Percentiles rank a stretch among this genome's conserved stretches.
phyloP scores from a whole-genome alignment of 2,113 vertebrate species.

The Oncorhynchus masou region DNA sequence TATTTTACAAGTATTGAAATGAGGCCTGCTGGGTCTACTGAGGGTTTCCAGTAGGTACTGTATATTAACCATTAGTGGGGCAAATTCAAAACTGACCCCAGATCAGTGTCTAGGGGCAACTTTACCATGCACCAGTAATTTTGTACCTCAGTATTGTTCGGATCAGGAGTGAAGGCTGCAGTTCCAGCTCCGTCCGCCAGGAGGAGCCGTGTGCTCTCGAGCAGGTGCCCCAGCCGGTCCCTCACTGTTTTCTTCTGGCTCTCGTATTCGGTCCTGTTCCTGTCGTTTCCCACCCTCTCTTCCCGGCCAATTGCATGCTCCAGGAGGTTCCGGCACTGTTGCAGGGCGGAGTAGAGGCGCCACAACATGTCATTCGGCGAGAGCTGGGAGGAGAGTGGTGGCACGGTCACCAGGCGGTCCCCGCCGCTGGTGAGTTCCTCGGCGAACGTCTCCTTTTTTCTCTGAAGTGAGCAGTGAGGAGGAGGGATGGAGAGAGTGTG shows the following conservation, averaged over 20 bases:
- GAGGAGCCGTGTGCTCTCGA: constrained; percentile 54
- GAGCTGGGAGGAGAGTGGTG: constrained; percentile 59
- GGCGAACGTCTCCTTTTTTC: constrained; percentile 54
- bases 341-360: constrained; percentile 66
- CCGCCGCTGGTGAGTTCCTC: constrained; percentile 27
- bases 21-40: too few species aligned
- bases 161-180: constrained; percentile 33
- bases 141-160: constrained; percentile 52
- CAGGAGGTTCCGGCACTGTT: constrained; percentile 63
- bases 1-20: too few species aligned
- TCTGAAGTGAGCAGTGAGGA: constrained; percentile 44
- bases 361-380: constrained; percentile 60
- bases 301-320: constrained; percentile 64
- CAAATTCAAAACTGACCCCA: too few species aligned
- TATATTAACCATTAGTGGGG: too few species aligned
- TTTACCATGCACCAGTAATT: too few species aligned
- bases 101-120: too few species aligned
- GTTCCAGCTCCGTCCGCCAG: constrained; percentile 49
- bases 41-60: too few species aligned
- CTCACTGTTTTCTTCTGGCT: constrained; percentile 57
- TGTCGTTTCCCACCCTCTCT: constrained; percentile 50
- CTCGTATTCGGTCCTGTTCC: constrained; percentile 56
- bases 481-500: constrained; percentile 4
- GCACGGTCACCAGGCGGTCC: constrained; percentile 59
- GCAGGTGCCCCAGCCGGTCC: constrained; percentile 56